Evolutionary conservation across 2,113 vertebrate species (phyloP), one percentile per base, ranked within the genome.

Genomic region (Amazona guildingii): DNA sequence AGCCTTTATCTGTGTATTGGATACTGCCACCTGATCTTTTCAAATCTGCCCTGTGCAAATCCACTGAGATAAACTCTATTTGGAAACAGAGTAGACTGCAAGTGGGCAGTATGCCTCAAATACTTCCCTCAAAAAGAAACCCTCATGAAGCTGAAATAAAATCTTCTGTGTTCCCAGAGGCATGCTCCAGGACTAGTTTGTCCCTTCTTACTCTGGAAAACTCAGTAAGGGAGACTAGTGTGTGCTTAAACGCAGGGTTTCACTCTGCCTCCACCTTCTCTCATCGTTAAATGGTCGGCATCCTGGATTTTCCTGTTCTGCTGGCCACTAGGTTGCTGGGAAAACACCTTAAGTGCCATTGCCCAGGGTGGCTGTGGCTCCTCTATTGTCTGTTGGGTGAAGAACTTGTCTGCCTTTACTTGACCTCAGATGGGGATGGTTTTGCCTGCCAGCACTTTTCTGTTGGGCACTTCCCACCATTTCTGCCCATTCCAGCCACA

Each of bases 251-350:
- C 0, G 0, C 29, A 31, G 44, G 49, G 88, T 93, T 90, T 90
- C 61, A 5, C 64, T 70, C 57, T 31, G 63, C 81, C 90, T 88
- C 82, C 82, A 69, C 51, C 86, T 82, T 41, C 62, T 68, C 35
- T 72, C 1, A 2, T 44, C 29, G 0, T 10, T 35, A 44, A 82
- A 70, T 18, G 9, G 33, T 51, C 4, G 6, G 25, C 1, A 4
- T 61, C 62, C 91, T 52, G 74, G 66, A 89, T 94, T 95, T 94
- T 92, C 86, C 73, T 67, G 95, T 92, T 95, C 91, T 87, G 69
- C 77, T 91, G 61, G 68, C 73, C 86, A 49, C 68, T 49, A 13
- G 16, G 49, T 23, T 86, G 41, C 73, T 91, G 84, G 33, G 92
- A 84, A 94, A 93, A 85, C 33, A 86, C 66, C 52, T 90, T 51